Conservation (phyloP, 2,797 vertebrate species). For the Gymnoscopelus braueri region DNA sequence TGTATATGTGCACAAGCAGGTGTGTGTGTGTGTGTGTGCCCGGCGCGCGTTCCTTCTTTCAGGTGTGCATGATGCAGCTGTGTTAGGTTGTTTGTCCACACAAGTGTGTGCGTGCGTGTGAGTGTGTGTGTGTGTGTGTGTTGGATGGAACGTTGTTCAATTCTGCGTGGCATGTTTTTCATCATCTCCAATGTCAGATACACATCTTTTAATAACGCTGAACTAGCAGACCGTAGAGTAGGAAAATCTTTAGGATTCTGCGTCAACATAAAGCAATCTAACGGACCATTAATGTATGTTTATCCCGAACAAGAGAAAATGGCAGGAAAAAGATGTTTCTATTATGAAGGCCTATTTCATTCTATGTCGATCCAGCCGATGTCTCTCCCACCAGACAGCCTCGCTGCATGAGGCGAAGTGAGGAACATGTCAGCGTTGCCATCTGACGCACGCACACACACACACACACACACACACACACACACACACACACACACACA, state of each 20-base stretch:
- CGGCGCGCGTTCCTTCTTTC: too few species aligned
- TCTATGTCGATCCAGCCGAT: neutral
- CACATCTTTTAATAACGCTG: neutral
- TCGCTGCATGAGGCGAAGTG: slow-evolving; percentile 19
- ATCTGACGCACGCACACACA: neutral
- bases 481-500: too few species aligned
- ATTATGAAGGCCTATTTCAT: neutral
- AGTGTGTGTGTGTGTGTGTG: neutral
- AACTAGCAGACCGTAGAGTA: neutral
- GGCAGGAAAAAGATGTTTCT: neutral
- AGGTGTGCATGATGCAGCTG: too few species aligned
- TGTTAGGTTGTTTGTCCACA: slow-evolving; percentile 18
- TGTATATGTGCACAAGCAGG: neutral
- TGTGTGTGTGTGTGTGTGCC: neutral
- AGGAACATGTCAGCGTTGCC: slow-evolving; percentile 1
- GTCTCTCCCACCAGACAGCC: slow-evolving; percentile 8
- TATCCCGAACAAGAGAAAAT: neutral
- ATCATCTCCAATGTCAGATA: slow-evolving; percentile 12
- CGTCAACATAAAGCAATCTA: neutral
- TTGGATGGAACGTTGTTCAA: slow-evolving; percentile 13
- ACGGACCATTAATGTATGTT: neutral
- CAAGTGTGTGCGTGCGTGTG: slow-evolving; percentile 3
- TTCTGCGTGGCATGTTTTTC: slow-evolving; percentile 8
- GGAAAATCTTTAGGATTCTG: neutral
- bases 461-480: too few species aligned